phyloP scores from a whole-genome alignment of 2,797 vertebrate genomes.

The Mormyrops attenuatus region DNA sequence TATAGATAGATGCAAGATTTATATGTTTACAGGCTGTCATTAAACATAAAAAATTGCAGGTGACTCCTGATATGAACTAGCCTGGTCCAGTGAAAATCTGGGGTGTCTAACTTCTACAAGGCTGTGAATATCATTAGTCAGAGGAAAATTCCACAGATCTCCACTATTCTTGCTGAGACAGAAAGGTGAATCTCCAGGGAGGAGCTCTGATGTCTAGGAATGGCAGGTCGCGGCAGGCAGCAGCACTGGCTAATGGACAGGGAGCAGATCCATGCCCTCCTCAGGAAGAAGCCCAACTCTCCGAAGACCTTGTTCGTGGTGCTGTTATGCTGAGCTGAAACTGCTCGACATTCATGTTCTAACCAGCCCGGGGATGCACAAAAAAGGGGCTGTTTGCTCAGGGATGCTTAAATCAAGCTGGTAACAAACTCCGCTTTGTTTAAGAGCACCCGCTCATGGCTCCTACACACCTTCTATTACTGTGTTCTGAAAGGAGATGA shows the following conservation, averaged over 20 bases:
- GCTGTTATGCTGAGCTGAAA: neutral
- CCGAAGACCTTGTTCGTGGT: neutral
- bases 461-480: neutral
- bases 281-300: neutral
- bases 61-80: neutral
- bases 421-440: neutral
- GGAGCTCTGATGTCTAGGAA: neutral
- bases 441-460: neutral
- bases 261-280: neutral
- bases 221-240: neutral
- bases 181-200: neutral
- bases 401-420: neutral
- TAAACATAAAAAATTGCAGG: neutral
- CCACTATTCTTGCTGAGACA: neutral
- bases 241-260: neutral
- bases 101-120: neutral
- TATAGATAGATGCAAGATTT: neutral
- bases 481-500: neutral
- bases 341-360: neutral
- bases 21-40: neutral
- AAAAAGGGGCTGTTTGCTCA: neutral
- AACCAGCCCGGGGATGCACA: neutral
- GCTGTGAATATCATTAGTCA: constrained; percentile 9
- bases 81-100: neutral
- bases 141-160: constrained; percentile 2